phyloP scores from a whole-genome alignment of 2,888 invertebrate genomes.

The Opisthograptis luteolata region DNA sequence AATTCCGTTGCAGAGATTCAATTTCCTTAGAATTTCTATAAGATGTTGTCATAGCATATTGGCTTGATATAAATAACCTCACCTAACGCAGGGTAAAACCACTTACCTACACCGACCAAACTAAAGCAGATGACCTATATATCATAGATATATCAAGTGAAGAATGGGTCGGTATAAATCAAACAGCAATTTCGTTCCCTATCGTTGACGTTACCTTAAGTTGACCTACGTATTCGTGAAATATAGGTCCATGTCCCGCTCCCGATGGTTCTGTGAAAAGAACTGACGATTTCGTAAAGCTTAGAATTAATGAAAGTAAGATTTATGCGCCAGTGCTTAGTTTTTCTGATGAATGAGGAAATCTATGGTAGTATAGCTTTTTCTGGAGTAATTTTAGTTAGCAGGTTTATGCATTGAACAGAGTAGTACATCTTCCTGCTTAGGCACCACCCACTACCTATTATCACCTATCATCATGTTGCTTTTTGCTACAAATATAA shows the following conservation, averaged over 20 bases:
- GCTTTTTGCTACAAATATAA: no score
- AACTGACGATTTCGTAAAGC: slow-evolving; percentile 25
- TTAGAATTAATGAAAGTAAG: slow-evolving; percentile 30
- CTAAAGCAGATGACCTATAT: background rate
- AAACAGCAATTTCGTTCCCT: slow-evolving; percentile 45
- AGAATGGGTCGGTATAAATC: slow-evolving; percentile 37
- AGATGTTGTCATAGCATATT: no score
- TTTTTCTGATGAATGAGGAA: slow-evolving; percentile 23
- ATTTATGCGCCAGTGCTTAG: slow-evolving; percentile 24
- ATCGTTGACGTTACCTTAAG: slow-evolving; percentile 42
- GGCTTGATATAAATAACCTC: no score
- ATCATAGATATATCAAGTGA: background rate
- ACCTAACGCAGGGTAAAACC: background rate
- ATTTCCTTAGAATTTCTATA: background rate
- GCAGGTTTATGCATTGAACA: background rate
- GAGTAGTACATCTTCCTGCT: background rate
- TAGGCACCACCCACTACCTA: no score
- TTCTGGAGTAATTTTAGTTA: background rate
- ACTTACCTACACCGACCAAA: background rate
- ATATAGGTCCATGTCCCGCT: slow-evolving; percentile 44
- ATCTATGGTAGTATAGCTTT: slow-evolving; percentile 15
- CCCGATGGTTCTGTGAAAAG: slow-evolving; percentile 40
- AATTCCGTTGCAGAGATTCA: background rate
- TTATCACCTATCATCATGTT: no score
- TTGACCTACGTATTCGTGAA: slow-evolving; percentile 47